Conservation (phyloP, 2,113 vertebrate species). For the Catharus bicknelli region DNA sequence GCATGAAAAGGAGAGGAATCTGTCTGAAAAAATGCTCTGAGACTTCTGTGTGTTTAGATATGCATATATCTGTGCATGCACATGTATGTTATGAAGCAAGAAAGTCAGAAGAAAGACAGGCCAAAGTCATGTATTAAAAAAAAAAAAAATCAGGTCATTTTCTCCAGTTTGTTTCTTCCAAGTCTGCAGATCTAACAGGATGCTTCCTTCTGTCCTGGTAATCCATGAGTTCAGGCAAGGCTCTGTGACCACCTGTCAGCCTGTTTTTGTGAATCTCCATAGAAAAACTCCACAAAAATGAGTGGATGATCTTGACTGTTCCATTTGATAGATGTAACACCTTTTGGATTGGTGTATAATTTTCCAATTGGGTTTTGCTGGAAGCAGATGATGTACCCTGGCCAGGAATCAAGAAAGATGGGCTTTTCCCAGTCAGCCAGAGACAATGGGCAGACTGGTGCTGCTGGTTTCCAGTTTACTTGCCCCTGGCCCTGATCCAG, state of each 20-base stretch:
- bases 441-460: neutral
- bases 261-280: conserved; percentile 5
- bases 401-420: neutral
- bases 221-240: neutral
- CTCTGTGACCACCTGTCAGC: conserved; percentile 40
- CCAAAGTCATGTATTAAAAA: fast-evolving
- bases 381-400: neutral
- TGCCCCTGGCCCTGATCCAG: fast-evolving
- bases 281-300: neutral
- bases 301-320: neutral
- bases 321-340: neutral
- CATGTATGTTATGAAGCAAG: neutral
- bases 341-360: neutral
- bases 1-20: neutral
- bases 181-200: neutral
- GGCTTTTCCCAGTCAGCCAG: neutral
- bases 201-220: conserved; percentile 27
- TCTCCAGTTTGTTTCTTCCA: neutral
- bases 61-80: fast-evolving
- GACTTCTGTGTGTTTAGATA: neutral
- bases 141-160: conserved; percentile 29
- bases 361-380: neutral
- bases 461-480: neutral
- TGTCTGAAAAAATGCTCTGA: neutral
- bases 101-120: neutral